These are phyloP conservation scores for Cercopithecus mitis DNA, from an alignment of 2,797 vertebrate species.

Conservation along the genomic window DNA sequence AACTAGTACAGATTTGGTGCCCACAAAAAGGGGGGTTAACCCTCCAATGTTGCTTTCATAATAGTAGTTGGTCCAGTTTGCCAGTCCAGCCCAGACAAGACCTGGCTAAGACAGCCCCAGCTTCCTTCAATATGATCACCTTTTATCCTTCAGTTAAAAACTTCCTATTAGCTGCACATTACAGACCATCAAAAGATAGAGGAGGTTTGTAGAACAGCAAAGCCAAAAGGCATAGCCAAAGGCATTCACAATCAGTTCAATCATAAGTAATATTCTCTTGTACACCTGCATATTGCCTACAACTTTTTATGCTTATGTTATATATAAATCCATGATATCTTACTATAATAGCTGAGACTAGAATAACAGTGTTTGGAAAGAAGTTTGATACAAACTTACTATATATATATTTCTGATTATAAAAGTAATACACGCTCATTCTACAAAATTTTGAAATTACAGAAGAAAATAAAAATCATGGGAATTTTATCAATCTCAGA, in stretches of 20 bases:
- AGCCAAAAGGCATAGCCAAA: not conserved
- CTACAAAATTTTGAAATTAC: not conserved
- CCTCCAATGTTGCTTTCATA: not conserved
- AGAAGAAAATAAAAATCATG: slow-evolving; percentile 36
- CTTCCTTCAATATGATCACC: not conserved
- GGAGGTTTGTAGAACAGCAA: not conserved
- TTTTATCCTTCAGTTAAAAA: not conserved
- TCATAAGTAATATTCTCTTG: not conserved
- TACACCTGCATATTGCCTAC: not conserved
- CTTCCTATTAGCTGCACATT: not conserved
- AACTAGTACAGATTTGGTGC: not conserved
- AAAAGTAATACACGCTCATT: not conserved
- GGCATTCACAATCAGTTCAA: not conserved
- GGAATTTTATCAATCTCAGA: slow-evolving; percentile 7
- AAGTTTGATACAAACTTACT: not conserved
- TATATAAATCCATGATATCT: not conserved
- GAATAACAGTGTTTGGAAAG: not conserved
- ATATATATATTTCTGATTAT: not conserved
- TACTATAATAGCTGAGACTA: not conserved
- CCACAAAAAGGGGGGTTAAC: not conserved
- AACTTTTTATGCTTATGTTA: slow-evolving; percentile 11
- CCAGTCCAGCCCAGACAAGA: not conserved
- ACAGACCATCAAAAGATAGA: not conserved
- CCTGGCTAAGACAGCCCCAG: not conserved
- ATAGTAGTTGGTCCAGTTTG: not conserved